Base-by-base conservation (phyloP, 2,797 vertebrate genomes). In the Labeo calbasu region DNA sequence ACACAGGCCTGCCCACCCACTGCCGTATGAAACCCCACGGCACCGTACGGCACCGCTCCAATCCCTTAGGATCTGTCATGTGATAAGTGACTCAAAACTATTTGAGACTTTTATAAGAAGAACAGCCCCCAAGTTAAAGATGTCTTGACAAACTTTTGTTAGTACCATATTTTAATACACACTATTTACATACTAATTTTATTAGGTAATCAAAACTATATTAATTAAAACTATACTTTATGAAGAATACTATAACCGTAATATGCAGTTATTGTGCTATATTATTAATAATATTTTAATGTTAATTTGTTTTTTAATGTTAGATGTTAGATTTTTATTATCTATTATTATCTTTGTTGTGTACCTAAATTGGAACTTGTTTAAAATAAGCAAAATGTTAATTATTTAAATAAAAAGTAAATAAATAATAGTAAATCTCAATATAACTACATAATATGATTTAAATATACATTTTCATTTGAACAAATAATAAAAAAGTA, bases 1-100 rank as follows among this genome's bases (percentile, higher is more conserved):
- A 85, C 25, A 80, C 68, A 71, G 48, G 43, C 66, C 84, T 81
- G 43, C 68, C 77, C 79, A 75, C 76, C 28, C 77, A 78, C 75
- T 32, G 40, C 2, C 53, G 19, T 32, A n/a, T 43, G 17, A 28
- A 61, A n/a, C 25, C 43, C 14, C 23, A 51, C 28, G 48, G 79
- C 36, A 80, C 46, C 48, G 25, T 48, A 19, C 21, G 1, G 75
- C 77, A 55, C 50, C 15, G 5, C 25, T 46, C 10, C 17, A 36
- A 53, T 79, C 6, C 6, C 21, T 8, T 9, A 78, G 59, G 10
- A 78, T 50, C 23, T 40, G 40, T 48, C 43, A 46, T 63, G 23
- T 21, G 8, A 36, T 10, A 68, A 71, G 68, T 32, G 25, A 71
- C 43, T 15, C 43, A 25, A 36, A 53, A 1, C 17, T 55, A 17